Evolutionary conservation across 2,113 vertebrate genomes (phyloP), one percentile per base, ranked within the genome.

Genomic region (Stomatorhinus ivindoensis): DNA sequence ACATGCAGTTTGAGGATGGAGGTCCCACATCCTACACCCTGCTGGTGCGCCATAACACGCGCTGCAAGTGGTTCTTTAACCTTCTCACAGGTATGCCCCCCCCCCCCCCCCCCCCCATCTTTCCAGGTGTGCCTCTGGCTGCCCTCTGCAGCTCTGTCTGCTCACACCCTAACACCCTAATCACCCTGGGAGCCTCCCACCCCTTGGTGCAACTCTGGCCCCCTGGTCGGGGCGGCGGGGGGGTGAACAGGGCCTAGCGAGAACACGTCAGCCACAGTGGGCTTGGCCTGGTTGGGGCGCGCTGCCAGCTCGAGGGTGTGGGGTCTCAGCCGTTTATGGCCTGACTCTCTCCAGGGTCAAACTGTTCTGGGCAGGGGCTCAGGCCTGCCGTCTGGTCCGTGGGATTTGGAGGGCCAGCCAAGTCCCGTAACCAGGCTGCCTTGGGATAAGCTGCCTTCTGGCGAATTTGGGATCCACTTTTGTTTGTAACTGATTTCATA

Each of bases 61-160:
- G 95, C 88, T 97, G 97, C 95, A 96, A 96, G 88, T 92, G 94
- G 87, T 97, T 97, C 92, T 96, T 97, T 92, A 94, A 95, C 92
- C 93, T 93, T 44, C 85, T 98, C 90, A 97, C 96, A 95, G 94
- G 97, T 97, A 96, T 95, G 93, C 44, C 51, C 58, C 58, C 61
- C 58, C n/a, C 58, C 24, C 58, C 17, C 42, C 13, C 13, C 55
- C 24, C n/a, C n/a, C 58, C 19, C 21, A 9, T 48, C 27, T 39
- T 35, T 76, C 24, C n/a, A 69, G 9, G 61, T 10, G 10, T 31
- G 61, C 61, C 61, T 69, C 61, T n/a, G 61, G n/a, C n/a, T 65
- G 61, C 61, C 61, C n/a, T 27, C 8, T 65, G 61, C 61, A 65
- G 10, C n/a, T 65, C 44, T 46, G 82, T 42, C 21, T 84, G 82